Percentiles rank a stretch among this genome's conserved stretches.
Conservation (phyloP, 2,797 vertebrate species). For the Enteromius anoplus region DNA sequence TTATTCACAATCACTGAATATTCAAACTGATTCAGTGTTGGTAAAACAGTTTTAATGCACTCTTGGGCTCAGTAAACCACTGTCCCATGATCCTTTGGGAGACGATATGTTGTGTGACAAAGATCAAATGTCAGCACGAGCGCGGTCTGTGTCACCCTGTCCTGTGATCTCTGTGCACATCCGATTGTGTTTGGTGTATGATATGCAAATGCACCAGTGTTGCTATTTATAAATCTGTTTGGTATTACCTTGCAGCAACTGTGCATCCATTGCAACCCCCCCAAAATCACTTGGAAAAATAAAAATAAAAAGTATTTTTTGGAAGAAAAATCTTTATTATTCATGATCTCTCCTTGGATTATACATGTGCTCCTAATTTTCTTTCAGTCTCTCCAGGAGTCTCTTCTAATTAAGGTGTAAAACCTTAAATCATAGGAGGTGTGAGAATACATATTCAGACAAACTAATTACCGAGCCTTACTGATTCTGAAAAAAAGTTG, state of each 20-base stretch:
- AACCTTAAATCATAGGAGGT: conserved; percentile 38
- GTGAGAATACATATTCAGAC: conserved; percentile 38
- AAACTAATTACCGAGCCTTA: background rate
- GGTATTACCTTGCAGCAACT: conserved; percentile 33
- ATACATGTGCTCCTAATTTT: background rate
- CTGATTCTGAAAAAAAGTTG: background rate
- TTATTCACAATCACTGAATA: conserved; percentile 13
- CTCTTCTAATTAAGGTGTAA: conserved; percentile 22
- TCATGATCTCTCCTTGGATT: conserved; percentile 11
- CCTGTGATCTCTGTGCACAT: conserved; percentile 18
- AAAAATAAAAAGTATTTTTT: conserved; percentile 47
- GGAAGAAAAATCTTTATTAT: conserved; percentile 19
- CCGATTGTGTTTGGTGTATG: background rate
- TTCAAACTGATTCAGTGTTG: conserved; percentile 11
- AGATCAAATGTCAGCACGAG: conserved; percentile 21
- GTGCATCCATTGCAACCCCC: conserved; percentile 37
- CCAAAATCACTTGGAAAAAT: background rate
- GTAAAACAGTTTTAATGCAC: background rate
- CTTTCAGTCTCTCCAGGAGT: background rate
- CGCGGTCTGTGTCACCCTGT: background rate
- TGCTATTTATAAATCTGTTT: conserved; percentile 33
- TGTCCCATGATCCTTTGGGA: background rate
- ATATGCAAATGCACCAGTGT: conserved; percentile 4
- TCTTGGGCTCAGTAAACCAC: background rate
- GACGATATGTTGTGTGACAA: background rate